Base-by-base conservation (phyloP, 2,888 invertebrate genomes). In the Athetis lepigone region DNA sequence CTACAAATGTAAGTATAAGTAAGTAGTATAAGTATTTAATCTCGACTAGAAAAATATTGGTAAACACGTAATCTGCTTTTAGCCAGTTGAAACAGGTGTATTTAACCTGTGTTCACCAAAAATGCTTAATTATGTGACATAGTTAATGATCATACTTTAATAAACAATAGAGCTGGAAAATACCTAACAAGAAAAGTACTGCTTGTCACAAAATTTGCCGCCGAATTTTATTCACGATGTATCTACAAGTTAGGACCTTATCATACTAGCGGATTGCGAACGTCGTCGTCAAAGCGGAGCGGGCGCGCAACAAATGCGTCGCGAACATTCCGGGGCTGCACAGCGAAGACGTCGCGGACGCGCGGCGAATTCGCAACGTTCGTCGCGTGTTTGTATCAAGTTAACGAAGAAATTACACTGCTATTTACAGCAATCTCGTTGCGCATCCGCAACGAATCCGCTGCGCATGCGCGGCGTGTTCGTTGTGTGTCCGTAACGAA, bases 181-280 rank as follows among this genome's bases (percentile, higher is more conserved):
- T 27, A 50, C 29, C 11, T 21, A 59, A 36, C 6, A 51, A 18
- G 33, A 36, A 57, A 62, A 64, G 37, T 56, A 51, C 43, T 52
- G 58, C 59, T 54, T 37, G 36, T 59, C 55, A 61, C 25, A 39
- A 49, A 58, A 6, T 4, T 65, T 29, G 37, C 63, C 61, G 69
- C 46, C 37, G 40, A 29, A 37, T 56, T 47, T 40, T 49, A 55
- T 62, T 58, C 40, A 50, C 49, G 27, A 65, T 74, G 21, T 37
- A 65, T 29, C 37, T 67, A 62, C 43, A 57, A 60, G 55, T 68
- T 54, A n/a, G n/a, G n/a, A n/a, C n/a, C n/a, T n/a, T n/a, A n/a
- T n/a, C n/a, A n/a, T n/a, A n/a, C n/a, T n/a, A n/a, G n/a, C n/a
- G n/a, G n/a, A n/a, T n/a, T n/a, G n/a, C n/a, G n/a, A n/a, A n/a